Conservation (phyloP, 2,888 invertebrate species). For the Acrobasis suavella region DNA sequence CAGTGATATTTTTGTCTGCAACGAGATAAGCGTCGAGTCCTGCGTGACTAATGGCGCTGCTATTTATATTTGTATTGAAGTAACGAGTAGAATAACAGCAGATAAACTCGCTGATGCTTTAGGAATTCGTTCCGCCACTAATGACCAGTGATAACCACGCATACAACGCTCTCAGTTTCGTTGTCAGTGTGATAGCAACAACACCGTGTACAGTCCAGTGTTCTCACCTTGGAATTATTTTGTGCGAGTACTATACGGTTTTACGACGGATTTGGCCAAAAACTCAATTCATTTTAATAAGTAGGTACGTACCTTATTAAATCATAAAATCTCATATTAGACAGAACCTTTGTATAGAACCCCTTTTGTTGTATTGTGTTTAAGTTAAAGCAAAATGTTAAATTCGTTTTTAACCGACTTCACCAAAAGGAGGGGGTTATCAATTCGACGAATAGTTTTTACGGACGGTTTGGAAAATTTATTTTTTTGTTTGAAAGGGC, state of each 20-base stretch:
- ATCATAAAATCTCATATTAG: no score
- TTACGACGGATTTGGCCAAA: no score
- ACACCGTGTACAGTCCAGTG: constrained; percentile 32
- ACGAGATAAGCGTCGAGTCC: constrained; percentile 55
- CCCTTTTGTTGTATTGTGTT: no score
- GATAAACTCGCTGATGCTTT: constrained; percentile 59
- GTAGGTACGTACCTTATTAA: no score
- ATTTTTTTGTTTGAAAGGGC: no score
- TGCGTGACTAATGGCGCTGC: constrained; percentile 64
- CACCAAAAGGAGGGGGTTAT: no score
- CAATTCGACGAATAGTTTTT: no score
- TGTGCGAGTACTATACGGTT: constrained; percentile 18
- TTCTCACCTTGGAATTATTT: constrained; percentile 23
- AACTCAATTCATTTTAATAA: no score
- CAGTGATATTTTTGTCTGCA: constrained; percentile 46
- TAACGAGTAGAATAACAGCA: constrained; percentile 60
- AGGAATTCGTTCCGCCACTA: constrained; percentile 60
- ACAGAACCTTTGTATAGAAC: no score
- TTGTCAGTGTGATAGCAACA: constrained; percentile 39
- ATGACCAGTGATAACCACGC: constrained; percentile 52
- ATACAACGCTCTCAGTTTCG: constrained; percentile 53
- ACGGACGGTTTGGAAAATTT: no score
- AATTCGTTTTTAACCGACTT: no score
- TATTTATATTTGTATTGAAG: constrained; percentile 64
- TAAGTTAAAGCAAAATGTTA: no score